Evolutionary conservation across 2,113 vertebrate species (phyloP).

Genomic region (Brachypteracias leptosomus): DNA sequence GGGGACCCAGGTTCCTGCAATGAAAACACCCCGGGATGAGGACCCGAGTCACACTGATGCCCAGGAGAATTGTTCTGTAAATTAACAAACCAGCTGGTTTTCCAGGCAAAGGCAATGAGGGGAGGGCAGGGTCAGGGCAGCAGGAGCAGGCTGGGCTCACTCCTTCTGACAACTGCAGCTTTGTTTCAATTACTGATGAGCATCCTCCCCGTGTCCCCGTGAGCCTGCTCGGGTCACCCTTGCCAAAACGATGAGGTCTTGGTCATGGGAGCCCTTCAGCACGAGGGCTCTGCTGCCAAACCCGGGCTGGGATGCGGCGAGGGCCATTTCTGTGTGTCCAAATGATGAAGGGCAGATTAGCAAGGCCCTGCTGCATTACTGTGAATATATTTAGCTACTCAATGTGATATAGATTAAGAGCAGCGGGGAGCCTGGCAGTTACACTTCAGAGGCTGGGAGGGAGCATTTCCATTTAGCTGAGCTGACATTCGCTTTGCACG

Average conservation of each 20-base stretch:
- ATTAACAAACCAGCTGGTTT: neutral
- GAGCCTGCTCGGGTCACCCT: neutral
- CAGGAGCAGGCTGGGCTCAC: neutral
- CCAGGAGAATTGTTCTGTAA: neutral
- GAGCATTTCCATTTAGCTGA: neutral
- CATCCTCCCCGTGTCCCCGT: neutral
- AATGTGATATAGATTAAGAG: constrained; percentile 17
- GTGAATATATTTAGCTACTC: constrained; percentile 45
- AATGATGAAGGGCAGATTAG: constrained; percentile 28
- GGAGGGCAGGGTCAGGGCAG: constrained; percentile 14
- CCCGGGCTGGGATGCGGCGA: neutral
- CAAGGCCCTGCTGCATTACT: constrained; percentile 7
- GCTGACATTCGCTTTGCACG: neutral
- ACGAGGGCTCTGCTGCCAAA: neutral
- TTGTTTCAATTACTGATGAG: constrained; percentile 6
- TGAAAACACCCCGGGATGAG: neutral
- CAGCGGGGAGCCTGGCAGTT: constrained; percentile 34
- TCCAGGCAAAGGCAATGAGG: neutral
- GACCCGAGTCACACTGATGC: neutral
- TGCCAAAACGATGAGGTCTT: neutral
- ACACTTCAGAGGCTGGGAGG: neutral
- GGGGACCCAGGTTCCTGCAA: neutral
- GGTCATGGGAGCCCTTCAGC: neutral
- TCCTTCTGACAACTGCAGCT: constrained; percentile 7
- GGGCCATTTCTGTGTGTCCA: neutral